Base-by-base conservation (phyloP, 1,140 invertebrate genomes). In the Diploscapter pachys region DNA sequence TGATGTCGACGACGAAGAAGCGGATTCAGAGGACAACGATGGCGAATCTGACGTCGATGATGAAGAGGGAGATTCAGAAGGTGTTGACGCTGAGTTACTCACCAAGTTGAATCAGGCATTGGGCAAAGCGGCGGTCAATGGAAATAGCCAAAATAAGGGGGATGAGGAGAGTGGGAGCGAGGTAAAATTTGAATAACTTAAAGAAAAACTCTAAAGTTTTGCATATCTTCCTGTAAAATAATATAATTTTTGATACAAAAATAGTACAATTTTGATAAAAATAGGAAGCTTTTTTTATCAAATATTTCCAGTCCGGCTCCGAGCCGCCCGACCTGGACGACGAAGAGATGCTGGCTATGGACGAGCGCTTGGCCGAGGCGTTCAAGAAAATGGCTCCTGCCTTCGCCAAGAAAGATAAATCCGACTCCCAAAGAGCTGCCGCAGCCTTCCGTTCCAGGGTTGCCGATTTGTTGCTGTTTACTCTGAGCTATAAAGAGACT, bases 331-430 rank as follows among this genome's bases (percentile, higher is more conserved):
- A 68, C 50, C 53, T 68, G 66, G 66, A 68, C 66, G 66, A 68
- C 50, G 66, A 68, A 48, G 50, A 52, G 5, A 68, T 68, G 66
- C 56, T 68, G 11, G 66, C 66, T 9, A 68, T 68, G 66, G 66
- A 68, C 66, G 66, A 68, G 0, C 9, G 50, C 53, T 48, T 68
- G 11, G 51, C 48, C 49, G 5, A 50, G 5, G 66, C 50, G 5
- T 68, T 68, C 66, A 68, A 68, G 51, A 48, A 6, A 5, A 54
- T 68, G 66, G 50, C 9, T 53, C 66, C 66, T 8, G 31, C 31
- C 31, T 31, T 31, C 5, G 51, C 6, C 53, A 68, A 55, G 66
- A 68, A 31, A 68, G 57, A 55, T 52, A 48, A 54, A 55, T 13
- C 57, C 9, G 57, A 13, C 57, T 59, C 9, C 57, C 57, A 13